Base-by-base conservation (phyloP, 2,113 vertebrate genomes). In the Cyphomyrus plagiostoma region DNA sequence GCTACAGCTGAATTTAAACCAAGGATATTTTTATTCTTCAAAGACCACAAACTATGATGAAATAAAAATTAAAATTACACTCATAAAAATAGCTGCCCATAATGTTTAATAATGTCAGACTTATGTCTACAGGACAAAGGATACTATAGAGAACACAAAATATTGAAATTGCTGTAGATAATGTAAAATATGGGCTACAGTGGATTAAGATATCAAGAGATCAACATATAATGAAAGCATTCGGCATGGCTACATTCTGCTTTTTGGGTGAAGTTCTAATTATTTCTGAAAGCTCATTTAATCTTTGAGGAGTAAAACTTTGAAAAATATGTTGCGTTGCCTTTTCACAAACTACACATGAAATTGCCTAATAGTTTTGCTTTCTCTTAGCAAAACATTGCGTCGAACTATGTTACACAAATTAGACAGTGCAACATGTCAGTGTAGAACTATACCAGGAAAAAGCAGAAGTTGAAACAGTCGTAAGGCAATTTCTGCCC, bases 151-250 rank as follows among this genome's bases (percentile, higher is more conserved):
- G 46, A 45, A 45, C 80, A 85, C 80, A 89, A n/a, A 88, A 58
- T 82, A 62, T 58, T 48, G n/a, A 80, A 80, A 80, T 45, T 30
- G 15, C 58, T 35, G 35, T 80, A 66, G 62, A 70, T 80, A 91
- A 91, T 95, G 94, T 93, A 91, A 92, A 92, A 91, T 94, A 93
- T 94, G 94, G 93, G 95, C 95, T 96, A 97, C 95, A 95, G 94
- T 95, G 94, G 94, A 94, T 93, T 95, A 95, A 94, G 92, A 90
- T 90, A 92, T 89, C 48, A 56, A 88, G 93, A 93, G 93, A 92
- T 93, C 42, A 50, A 91, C 0, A 92, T 91, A 94, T 45, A 95
- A 95, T 93, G 91, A 93, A 95, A 92, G 91, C 93, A 95, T 85
- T 92, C 91, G 90, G 90, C 90, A 90, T 85, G 90, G 91, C 92